A percentile compares a stretch with the other conserved stretches of the same genome.
Conservation (phyloP, 2,888 invertebrate species). For the Nomada lathburiana region DNA sequence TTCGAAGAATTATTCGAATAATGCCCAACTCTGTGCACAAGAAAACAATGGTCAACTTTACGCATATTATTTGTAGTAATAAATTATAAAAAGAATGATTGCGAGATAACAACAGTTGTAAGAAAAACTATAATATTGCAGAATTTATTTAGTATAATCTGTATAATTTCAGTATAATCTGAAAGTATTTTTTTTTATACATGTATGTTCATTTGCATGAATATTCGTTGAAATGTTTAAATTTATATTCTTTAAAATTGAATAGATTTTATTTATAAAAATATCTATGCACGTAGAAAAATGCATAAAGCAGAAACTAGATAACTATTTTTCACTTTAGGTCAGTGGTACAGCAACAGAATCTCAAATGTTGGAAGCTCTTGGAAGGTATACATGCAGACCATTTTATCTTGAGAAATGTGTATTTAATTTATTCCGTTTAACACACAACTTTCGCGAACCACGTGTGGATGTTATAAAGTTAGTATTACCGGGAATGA, state of each 20-base stretch:
- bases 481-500: slow-evolving; percentile 86
- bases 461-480: slow-evolving; percentile 88
- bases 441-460: slow-evolving; percentile 85
- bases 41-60: not conserved
- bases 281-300: not conserved
- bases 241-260: too few relatives aligned
- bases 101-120: not conserved
- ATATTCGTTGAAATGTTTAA: too few relatives aligned
- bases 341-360: slow-evolving; percentile 87
- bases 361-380: slow-evolving; percentile 86
- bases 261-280: not conserved
- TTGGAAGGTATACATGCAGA: slow-evolving; percentile 86
- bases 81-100: not conserved
- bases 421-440: slow-evolving; percentile 87
- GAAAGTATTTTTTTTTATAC: too few relatives aligned
- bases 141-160: not conserved
- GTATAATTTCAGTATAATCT: not conserved
- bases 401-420: slow-evolving; percentile 88
- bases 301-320: slow-evolving; percentile 12
- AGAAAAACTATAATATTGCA: not conserved
- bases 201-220: too few relatives aligned
- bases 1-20: too few relatives aligned
- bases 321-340: slow-evolving; percentile 71
- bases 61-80: not conserved
- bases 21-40: too few relatives aligned